These are phyloP conservation scores for Leptopterna dolabrata DNA, from an alignment of 2,888 invertebrate species.

Conservation along the genomic window DNA sequence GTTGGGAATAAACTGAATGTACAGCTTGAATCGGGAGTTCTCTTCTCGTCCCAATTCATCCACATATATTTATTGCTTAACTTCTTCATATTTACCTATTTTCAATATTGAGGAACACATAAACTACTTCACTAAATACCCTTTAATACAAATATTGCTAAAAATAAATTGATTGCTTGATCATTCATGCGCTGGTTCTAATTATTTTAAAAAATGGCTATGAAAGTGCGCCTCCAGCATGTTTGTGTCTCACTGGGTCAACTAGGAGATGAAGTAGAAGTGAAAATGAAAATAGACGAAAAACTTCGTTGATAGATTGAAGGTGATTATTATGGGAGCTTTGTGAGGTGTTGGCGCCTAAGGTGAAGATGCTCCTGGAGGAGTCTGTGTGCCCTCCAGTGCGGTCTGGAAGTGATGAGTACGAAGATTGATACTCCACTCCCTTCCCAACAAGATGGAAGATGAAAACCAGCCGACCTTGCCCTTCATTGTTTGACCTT, in stretches of 20 bases:
- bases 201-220: no score
- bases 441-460: background rate
- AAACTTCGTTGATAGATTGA: background rate
- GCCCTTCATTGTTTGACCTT: background rate
- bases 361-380: background rate
- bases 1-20: no score
- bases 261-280: background rate
- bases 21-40: no score
- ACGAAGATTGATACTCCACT: background rate
- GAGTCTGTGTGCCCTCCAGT: background rate
- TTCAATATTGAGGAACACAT: no score
- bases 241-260: background rate
- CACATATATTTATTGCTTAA: no score
- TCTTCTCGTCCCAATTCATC: no score
- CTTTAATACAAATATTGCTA: no score
- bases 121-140: no score
- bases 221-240: no score
- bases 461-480: background rate
- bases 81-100: no score
- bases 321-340: background rate
- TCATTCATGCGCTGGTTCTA: no score
- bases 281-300: background rate
- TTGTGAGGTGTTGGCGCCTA: background rate
- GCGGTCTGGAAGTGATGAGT: background rate
- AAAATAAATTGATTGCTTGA: no score